Conservation (phyloP, 2,113 vertebrate species). For the Cairina moschata region DNA sequence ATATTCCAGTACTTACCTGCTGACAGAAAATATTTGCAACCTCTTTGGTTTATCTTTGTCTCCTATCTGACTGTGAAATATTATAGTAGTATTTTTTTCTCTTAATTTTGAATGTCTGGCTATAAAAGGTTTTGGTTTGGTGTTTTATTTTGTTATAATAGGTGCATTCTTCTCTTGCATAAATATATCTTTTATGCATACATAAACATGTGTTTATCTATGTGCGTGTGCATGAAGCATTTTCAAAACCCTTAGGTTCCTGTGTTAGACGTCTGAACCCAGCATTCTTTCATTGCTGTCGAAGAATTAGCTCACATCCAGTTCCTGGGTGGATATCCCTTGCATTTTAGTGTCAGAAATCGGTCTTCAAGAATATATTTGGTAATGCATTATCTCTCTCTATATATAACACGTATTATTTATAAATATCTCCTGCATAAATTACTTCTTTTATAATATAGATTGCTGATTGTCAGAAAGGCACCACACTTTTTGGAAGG, state of each 20-base stretch:
- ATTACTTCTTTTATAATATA: not conserved
- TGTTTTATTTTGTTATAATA: not conserved
- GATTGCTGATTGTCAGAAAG: not conserved
- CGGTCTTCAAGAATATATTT: not conserved
- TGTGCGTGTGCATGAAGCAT: not conserved
- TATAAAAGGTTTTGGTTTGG: not conserved
- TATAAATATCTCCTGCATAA: not conserved
- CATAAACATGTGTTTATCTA: accelerated
- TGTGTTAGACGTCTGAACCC: not conserved
- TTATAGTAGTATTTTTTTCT: not conserved
- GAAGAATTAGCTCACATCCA: not conserved
- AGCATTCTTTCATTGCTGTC: not conserved
- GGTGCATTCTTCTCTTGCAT: not conserved
- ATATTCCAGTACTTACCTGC: not conserved
- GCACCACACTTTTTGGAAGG: not conserved
- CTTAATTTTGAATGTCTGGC: not conserved
- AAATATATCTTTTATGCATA: not conserved
- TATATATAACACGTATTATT: not conserved
- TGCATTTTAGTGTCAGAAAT: not conserved
- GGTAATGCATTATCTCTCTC: not conserved
- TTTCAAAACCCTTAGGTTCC: not conserved
- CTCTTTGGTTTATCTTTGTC: not conserved
- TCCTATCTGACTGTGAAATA: not conserved
- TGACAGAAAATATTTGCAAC: not conserved
- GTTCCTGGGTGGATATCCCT: not conserved